Evolutionary conservation across 2,797 vertebrate species (phyloP), one percentile per base, ranked within the genome.

Genomic region (Morelia viridis): DNA sequence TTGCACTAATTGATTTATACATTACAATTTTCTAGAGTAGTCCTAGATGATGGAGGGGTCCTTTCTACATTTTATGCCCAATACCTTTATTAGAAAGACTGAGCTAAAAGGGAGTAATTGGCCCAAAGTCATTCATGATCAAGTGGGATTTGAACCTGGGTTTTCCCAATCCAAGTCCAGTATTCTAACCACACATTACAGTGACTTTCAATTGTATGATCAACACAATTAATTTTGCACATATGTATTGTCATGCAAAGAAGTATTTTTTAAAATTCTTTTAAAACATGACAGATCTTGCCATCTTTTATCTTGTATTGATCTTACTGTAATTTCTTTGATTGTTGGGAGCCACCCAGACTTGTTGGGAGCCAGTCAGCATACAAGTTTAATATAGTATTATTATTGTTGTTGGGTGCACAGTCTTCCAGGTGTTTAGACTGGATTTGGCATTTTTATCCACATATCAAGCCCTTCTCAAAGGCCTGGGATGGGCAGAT

Each of bases 181-280:
- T 71, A 71, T 71, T 35, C 19, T 35, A 71, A 35, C 35, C 13
- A 35, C 2, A 71, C 65, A 35, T 35, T 41, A 41, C 41, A 35
- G 6, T 71, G 17, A 71, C 31, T 71, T 95, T 94, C 71, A 31
- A 85, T 85, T 56, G 85, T 50, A 83, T 26, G 1, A 62, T n/a
- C 53, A 85, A 10, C 31, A 8, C 50, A 31, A 85, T 89, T 85
- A 58, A 50, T 85, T 85, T 64, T 62, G 12, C 53, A 83, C 13
- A 28, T 6, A 60, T 65, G 50, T 91, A 87, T 94, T 96, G 91
- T 90, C 89, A 94, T 94, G 91, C 87, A 92, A 93, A 41, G 83
- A 94, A 86, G 91, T 89, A 28, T 91, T 94, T 89, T 89, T 31
- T 80, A 57, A 84, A 88, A 88, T 93, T 65, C 62, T 41, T 76